Evolutionary conservation across 2,113 vertebrate genomes (phyloP).

Genomic region (Apus apus): DNA sequence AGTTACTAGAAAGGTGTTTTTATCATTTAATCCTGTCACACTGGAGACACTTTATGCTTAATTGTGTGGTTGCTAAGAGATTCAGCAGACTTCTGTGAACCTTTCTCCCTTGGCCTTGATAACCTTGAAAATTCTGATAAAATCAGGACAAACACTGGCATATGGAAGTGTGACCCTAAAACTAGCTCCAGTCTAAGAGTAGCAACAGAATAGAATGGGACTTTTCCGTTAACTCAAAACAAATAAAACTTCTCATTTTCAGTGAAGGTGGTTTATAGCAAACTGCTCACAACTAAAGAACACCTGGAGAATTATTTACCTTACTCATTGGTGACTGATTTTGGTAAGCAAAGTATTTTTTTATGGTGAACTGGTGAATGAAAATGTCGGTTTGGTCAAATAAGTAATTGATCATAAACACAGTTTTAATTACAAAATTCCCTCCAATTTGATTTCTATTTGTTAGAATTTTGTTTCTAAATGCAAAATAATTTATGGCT

Average conservation of each 20-base stretch:
- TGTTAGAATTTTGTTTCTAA: not conserved
- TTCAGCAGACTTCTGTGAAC: not conserved
- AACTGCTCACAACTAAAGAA: not conserved
- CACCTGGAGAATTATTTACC: not conserved
- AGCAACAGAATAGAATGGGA: not conserved
- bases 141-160: not conserved
- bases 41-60: not conserved
- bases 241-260: not conserved
- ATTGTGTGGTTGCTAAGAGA: not conserved
- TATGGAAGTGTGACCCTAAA: not conserved
- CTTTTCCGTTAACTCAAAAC: not conserved
- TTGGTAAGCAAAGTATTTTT: not conserved
- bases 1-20: slow-evolving; percentile 10
- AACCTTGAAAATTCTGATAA: not conserved
- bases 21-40: slow-evolving; percentile 40
- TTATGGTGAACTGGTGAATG: not conserved
- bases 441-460: not conserved
- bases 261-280: not conserved
- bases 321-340: not conserved
- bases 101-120: not conserved
- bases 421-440: not conserved
- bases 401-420: not conserved
- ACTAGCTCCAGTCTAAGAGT: not conserved
- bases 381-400: not conserved
- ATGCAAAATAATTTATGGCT: not conserved